Percentiles rank a stretch among this genome's conserved stretches.
These are phyloP conservation scores for Atethmia centrago DNA, from an alignment of 2,888 invertebrate genomes.

Conservation along the genomic window DNA sequence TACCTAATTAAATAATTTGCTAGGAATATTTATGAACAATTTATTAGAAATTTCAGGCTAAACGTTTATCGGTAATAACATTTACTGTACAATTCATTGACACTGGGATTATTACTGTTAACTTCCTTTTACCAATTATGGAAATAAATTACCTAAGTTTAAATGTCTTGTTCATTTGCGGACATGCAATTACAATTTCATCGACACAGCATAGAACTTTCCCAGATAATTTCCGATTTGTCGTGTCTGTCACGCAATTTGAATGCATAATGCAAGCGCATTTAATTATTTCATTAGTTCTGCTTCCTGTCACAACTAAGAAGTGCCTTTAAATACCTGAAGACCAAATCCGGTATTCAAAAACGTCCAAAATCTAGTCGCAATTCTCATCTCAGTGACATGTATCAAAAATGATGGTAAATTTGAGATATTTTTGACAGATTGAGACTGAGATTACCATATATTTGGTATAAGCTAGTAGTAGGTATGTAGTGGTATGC, in stretches of 20 bases:
- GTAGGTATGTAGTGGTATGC: no score
- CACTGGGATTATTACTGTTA: not conserved
- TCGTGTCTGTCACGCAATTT: conserved; percentile 8
- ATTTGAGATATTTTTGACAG: no score
- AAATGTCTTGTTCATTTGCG: not conserved
- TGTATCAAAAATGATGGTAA: no score
- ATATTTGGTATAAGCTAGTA: no score
- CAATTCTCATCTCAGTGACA: not conserved
- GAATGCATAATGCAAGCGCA: not conserved
- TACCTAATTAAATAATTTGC: not conserved
- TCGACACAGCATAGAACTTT: not conserved
- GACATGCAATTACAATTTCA: conserved; percentile 6
- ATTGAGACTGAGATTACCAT: no score
- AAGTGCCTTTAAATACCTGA: not conserved
- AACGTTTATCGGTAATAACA: not conserved
- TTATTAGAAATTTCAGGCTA: not conserved
- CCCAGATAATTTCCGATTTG: not conserved
- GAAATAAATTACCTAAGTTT: not conserved
- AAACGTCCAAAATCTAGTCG: not conserved
- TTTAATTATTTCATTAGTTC: not conserved
- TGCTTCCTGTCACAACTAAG: not conserved
- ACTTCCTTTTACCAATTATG: not conserved
- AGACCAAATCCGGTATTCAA: not conserved
- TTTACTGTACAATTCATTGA: not conserved
- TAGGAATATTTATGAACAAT: not conserved